Base-by-base conservation (phyloP, 2,888 invertebrate species). In the Dryococelus australis region DNA sequence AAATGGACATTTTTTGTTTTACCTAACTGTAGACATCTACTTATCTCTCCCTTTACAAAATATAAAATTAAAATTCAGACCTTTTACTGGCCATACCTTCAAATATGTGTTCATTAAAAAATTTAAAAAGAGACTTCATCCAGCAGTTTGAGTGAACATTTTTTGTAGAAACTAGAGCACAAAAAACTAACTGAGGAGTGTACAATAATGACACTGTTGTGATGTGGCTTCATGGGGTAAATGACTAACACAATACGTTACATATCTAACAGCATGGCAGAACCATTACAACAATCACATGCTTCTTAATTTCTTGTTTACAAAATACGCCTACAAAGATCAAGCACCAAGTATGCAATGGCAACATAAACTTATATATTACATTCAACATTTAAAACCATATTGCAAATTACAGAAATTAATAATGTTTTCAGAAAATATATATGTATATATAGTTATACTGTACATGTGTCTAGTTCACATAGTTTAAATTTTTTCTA, bases 391-490 rank as follows among this genome's bases (percentile, higher is more conserved):
- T 87, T 87, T 88, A 86, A 88, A 88, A 88, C 86, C 84, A 88
- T 88, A 88, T 87, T 88, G 86, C 87, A 88, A 87, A 87, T 88
- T 87, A 88, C 81, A 87, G 87, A 88, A 88, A 89, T 87, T 87
- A 88, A 89, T 88, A 88, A 87, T 87, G 87, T 87, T 87, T 87
- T 89, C 87, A 89, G 89, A 89, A 89, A 89, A 89, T 88, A 89
- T 89, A 88, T 88, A 87, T 87, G 85, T 86, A 87, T 86, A 47
- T 88, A 87, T 88, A 88, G 65, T 83, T 88, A 89, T 88, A 89
- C 86, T 86, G 85, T 83, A 83, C 83, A 84, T 87, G 88, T 87
- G 88, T 85, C 87, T 85, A 84, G 65, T 24, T 86, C 65, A 65
- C 65, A 65, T 65, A 65, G 65, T 85, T 83, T 86, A 78, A 27